Evolutionary conservation across 2,113 vertebrate genomes (phyloP).

Genomic region (Camelus bactrianus): DNA sequence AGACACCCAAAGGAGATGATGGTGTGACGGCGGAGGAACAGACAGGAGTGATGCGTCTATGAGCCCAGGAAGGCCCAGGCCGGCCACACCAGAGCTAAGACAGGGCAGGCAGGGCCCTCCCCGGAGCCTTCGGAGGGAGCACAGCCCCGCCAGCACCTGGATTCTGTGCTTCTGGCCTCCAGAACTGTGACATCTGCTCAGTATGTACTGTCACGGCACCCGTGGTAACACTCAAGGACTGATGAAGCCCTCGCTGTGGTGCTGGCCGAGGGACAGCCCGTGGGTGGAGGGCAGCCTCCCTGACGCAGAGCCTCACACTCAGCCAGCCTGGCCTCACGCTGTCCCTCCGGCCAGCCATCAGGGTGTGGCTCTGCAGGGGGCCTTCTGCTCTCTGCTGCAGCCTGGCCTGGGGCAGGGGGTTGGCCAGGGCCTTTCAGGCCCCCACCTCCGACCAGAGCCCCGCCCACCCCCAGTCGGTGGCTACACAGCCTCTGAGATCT

Average conservation of each 20-base stretch:
- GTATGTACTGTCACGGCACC: background rate
- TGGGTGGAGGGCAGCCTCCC: too few species aligned
- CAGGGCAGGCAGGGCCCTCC: background rate
- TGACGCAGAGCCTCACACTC: too few species aligned
- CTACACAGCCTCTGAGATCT: background rate
- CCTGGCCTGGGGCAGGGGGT: background rate
- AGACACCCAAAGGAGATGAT: background rate
- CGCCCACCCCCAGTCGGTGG: fast-evolving
- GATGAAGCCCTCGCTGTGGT: too few species aligned
- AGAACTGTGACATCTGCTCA: background rate
- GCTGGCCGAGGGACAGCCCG: too few species aligned
- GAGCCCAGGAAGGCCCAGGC: background rate
- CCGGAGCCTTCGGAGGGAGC: background rate
- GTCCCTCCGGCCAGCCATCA: background rate
- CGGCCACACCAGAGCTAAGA: background rate
- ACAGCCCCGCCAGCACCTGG: background rate
- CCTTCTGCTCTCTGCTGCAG: background rate
- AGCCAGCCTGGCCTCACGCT: too few species aligned
- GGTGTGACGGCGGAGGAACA: fast-evolving
- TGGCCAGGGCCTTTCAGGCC: background rate
- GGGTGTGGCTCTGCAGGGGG: background rate
- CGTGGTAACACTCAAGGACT: background rate
- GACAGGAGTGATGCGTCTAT: background rate
- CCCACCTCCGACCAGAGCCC: background rate
- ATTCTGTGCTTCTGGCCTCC: background rate